Evolutionary conservation across 2,113 vertebrate genomes (phyloP), one percentile per base, ranked within the genome.

Genomic region (Chinchilla lanigera): DNA sequence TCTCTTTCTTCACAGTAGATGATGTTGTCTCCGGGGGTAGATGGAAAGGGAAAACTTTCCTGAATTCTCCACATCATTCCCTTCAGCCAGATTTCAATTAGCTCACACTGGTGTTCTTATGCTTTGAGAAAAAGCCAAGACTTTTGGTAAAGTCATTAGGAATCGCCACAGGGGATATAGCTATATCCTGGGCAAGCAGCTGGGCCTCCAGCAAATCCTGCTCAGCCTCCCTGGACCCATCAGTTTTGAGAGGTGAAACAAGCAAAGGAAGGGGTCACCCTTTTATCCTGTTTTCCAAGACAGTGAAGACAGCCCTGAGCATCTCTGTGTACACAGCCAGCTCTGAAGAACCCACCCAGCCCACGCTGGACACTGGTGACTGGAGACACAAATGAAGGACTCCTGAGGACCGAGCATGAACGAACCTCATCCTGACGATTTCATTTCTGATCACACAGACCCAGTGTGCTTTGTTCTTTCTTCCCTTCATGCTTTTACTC

Each of bases 71-170:
- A 67, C 78, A 41, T 73, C 83, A 41, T 89, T 89, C 52, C 44
- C 71, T 91, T 89, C 19, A 71, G 63, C 77, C 69, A 95, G 86
- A 58, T 90, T 90, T 60, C 41, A 60, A 83, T 89, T 35, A 95
- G 60, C 71, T 93, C 69, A 69, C 41, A 14, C 28, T 54, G 95
- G 47, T 80, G 77, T 94, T 92, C 71, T 96, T 30, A 33, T 54
- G 44, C 87, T 92, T 91, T 96, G 92, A 96, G 90, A 93, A 63
- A 60, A 41, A 96, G 94, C 83, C 56, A 95, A 93, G 73, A 54
- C 33, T 83, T 96, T 86, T 96, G 96, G 78, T 94, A 93, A 97
- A 97, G 78, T 38, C 90, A 96, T 96, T 77, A 91, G 90, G 73
- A 63, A 50, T 82, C 11, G 0, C 71, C 58, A 7, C 77, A 77